Conservation (phyloP, 2,888 invertebrate genomes). For the Xestoiulus laeticollis region DNA sequence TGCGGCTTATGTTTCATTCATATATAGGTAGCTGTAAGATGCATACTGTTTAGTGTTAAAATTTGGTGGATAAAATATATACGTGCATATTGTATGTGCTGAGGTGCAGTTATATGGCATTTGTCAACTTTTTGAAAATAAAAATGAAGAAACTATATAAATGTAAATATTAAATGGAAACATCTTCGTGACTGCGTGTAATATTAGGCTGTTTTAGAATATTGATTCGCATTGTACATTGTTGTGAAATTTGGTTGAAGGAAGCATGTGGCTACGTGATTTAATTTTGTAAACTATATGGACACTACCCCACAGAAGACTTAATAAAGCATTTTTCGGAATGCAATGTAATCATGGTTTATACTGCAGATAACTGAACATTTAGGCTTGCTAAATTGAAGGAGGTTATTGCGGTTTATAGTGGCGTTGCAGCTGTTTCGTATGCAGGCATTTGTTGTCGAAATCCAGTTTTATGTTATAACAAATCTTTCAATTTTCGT, state of each 20-base stretch:
- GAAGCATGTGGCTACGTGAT: background rate
- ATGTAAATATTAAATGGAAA: background rate
- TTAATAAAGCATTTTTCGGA: background rate
- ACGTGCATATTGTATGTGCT: too few relatives aligned
- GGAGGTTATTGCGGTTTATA: background rate
- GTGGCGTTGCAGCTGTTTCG: slow-evolving; percentile 13
- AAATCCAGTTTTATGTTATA: background rate
- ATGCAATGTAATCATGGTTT: background rate
- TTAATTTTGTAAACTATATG: background rate
- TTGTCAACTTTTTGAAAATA: too few relatives aligned
- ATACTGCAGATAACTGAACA: background rate
- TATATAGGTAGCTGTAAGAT: too few relatives aligned
- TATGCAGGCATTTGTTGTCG: background rate
- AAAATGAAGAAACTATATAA: background rate
- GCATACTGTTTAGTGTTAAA: too few relatives aligned
- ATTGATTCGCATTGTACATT: background rate
- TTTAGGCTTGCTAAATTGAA: too few relatives aligned
- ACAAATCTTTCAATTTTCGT: background rate
- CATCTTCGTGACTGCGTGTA: background rate
- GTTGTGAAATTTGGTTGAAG: background rate
- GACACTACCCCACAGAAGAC: background rate
- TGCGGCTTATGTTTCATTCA: too few relatives aligned
- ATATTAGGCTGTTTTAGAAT: too few relatives aligned
- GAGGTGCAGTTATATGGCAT: too few relatives aligned
- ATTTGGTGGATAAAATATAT: background rate